Base-by-base conservation (phyloP, 2,797 vertebrate species). In the Pelochelys cantorii region DNA sequence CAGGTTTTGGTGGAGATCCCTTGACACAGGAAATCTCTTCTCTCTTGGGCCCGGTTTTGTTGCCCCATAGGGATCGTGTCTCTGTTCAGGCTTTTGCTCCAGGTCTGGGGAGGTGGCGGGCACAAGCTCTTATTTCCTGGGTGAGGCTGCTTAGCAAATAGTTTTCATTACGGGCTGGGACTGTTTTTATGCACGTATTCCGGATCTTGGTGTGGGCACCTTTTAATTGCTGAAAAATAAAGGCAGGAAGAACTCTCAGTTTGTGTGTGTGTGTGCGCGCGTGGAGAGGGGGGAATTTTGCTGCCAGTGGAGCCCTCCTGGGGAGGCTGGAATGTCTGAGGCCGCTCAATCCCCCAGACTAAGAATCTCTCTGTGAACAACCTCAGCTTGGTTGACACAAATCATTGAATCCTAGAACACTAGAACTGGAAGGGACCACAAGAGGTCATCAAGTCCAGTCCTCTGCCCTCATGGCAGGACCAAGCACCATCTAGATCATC, bases 101-200 rank as follows among this genome's bases (percentile, higher is more conserved):
- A 23, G 29, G 79, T 1, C 12, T 84, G 82, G 92, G 75, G 77
- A n/a, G 34, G 88, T 53, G 31, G 81, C 83, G 96, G 87, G 92
- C 68, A 93, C 25, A 42, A 3, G n/a, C 65, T 68, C n/a, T 34
- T 77, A 37, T 92, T 7, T 7, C 34, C 84, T 92, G 94, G 95
- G 93, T 90, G 96, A 96, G 94, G 87, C 96, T 94, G 25, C 65
- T 11, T 17, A 90, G 92, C 96, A 95, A 95, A 90, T 94, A 93
- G 92, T 88, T 90, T 89, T 92, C 0, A 27, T 0, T 42, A 74
- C 11, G 4, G 20, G 31, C 93, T 85, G 83, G 22, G 79, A 88
- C 79, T 10, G 92, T 23, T 93, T 15, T 87, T 0, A 0, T 57
- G 87, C 96, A 93, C 52, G 87, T 92, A 34, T 11, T 34, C 34